Evolutionary conservation across 1,140 invertebrate species (phyloP).

Genomic region (Physella acuta): DNA sequence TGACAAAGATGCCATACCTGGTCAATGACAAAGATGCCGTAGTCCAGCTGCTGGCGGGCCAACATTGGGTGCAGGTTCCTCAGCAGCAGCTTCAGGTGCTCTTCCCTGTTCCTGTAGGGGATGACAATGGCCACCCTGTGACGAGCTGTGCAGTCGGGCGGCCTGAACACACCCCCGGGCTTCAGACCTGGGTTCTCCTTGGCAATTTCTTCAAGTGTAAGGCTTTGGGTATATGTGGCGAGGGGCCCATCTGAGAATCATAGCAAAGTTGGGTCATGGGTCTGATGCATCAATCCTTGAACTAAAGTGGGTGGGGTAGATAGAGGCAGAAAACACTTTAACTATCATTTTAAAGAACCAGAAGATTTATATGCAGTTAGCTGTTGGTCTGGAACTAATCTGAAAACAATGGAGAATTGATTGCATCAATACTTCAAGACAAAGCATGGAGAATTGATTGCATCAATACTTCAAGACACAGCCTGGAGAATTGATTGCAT

Average conservation of each 20-base stretch:
- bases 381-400: too few species aligned
- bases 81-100: conserved; percentile 44
- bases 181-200: conserved; percentile 29
- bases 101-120: conserved; percentile 41
- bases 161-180: conserved; percentile 42
- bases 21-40: conserved; percentile 47
- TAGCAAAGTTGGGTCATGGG: too few species aligned
- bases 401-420: too few species aligned
- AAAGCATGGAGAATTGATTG: too few species aligned
- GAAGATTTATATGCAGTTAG: too few species aligned
- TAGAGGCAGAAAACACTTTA: too few species aligned
- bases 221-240: conserved; percentile 14
- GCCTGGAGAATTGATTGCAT: too few species aligned
- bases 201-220: conserved; percentile 30
- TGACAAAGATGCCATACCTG: conserved; percentile 41
- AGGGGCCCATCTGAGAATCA: conserved; percentile 27
- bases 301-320: too few species aligned
- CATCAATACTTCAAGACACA: too few species aligned
- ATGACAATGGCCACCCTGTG: conserved; percentile 45
- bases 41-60: conserved; percentile 43
- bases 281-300: too few species aligned
- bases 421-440: too few species aligned
- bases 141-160: conserved; percentile 34
- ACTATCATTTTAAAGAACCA: too few species aligned
- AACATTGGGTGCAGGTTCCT: conserved; percentile 47